Base-by-base conservation (phyloP, 2,113 vertebrate species). In the Anser cygnoides region DNA sequence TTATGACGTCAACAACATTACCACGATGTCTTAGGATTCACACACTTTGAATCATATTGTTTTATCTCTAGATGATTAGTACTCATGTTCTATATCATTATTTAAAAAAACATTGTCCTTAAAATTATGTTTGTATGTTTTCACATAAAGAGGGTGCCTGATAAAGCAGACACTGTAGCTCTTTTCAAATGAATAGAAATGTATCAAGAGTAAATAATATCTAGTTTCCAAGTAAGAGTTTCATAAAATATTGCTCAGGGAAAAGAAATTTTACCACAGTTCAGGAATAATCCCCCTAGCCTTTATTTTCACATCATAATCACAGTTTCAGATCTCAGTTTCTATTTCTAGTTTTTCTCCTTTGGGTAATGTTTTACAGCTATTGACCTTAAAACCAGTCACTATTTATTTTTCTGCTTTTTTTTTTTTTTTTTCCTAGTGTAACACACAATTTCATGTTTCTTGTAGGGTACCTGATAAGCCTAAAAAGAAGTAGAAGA, bases 231-330 rank as follows among this genome's bases (percentile, higher is more conserved):
- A 82, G 63, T 63, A 82, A 86, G 44, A 71, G 4, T 55, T 89
- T 44, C 85, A 52, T 58, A 82, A 87, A 88, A 74, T 79, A 77
- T 26, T 84, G 28, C 55, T 11, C 13, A 77, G 67, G 31, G 50
- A 76, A 91, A 83, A 85, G 15, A 87, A 92, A 77, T 72, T 62
- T 70, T 94, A 12, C n/a, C 75, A 77, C 28, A 77, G 55, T 74
- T 90, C 25, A 44, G 39, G 11, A 84, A 79, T 52, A 91, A 84
- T 63, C 28, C 4, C 44, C 13, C 55, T 29, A 84, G 41, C 35
- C 9, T 95, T 92, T 84, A 84, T 77, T 95, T 96, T 90, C 39
- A 57, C 59, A 68, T 95, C 25, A 59, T 52, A 86, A 82, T 63
- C 63, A 94, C 43, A 55, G 31, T 85, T 96, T 88, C 72, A 67